phyloP scores from a whole-genome alignment of 2,113 vertebrate species.

The Prionailurus viverrinus region DNA sequence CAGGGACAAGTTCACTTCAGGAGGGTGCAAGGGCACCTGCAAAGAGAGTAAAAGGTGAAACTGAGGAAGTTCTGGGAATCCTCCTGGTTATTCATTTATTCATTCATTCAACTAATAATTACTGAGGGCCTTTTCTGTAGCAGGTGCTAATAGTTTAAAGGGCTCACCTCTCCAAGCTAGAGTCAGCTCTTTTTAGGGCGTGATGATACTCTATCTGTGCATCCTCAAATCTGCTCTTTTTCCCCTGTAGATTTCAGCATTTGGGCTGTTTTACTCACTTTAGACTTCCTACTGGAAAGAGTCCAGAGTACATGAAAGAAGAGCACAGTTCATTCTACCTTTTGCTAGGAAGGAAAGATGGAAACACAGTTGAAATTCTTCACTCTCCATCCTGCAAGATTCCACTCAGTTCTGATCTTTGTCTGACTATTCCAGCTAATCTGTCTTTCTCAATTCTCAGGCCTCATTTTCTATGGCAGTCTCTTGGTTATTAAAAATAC shows the following conservation, averaged over 20 bases:
- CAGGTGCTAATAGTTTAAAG: not conserved
- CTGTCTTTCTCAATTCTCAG: not conserved
- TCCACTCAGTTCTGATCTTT: not conserved
- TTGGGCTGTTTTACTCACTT: not conserved
- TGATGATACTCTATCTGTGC: not conserved
- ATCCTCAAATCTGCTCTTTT: not conserved
- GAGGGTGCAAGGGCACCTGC: not conserved
- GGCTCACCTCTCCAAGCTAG: not conserved
- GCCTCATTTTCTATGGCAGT: not conserved
- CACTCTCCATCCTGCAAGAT: not conserved
- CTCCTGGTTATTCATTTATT: not conserved
- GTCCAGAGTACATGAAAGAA: not conserved
- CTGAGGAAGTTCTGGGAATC: not conserved
- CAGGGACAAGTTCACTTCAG: not conserved
- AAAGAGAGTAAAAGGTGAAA: not conserved
- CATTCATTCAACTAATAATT: not conserved
- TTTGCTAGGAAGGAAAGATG: not conserved
- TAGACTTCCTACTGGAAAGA: not conserved
- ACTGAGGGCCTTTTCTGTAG: not conserved
- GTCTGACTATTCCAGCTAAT: not conserved
- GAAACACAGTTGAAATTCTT: not conserved
- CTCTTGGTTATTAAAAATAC: not conserved
- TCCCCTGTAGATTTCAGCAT: not conserved
- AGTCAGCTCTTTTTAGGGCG: not conserved
- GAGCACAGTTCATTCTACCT: not conserved